Evolutionary conservation across 2,888 invertebrate genomes (phyloP).

Genomic region (Hylaea fasciaria): DNA sequence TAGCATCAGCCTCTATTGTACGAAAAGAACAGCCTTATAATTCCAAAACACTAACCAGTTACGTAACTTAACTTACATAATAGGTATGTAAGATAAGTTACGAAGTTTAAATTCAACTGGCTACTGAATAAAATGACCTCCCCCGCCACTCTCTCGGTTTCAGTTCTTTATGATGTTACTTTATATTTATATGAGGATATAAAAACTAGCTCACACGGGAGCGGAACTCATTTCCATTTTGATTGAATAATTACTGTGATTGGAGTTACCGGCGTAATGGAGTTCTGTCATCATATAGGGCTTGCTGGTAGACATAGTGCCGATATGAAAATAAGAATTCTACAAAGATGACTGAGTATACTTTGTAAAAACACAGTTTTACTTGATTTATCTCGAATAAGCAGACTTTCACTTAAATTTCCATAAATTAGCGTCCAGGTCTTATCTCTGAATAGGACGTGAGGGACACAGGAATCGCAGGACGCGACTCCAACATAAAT

Average conservation of each 20-base stretch:
- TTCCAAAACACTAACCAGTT: too few relatives aligned
- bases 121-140: not conserved
- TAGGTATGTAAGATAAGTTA: too few relatives aligned
- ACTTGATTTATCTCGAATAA: conserved; percentile 4
- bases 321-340: not conserved
- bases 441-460: conserved; percentile 34
- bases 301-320: not conserved
- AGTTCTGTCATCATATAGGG: conserved; percentile 13
- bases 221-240: conserved; percentile 28
- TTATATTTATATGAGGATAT: conserved; percentile 1
- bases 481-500: not conserved
- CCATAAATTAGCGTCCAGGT: conserved; percentile 24
- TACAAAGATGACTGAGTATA: too few relatives aligned
- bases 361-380: too few relatives aligned
- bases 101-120: not conserved
- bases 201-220: not conserved
- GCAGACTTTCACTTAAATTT: conserved; percentile 10
- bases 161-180: not conserved
- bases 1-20: too few relatives aligned
- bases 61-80: too few relatives aligned
- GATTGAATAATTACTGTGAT: conserved; percentile 26
- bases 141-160: not conserved
- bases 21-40: too few relatives aligned
- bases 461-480: conserved; percentile 18
- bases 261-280: conserved; percentile 21